Evolutionary conservation across 2,888 invertebrate species (phyloP), one percentile per base, ranked within the genome.

Genomic region (Cantharis flavilabris): DNA sequence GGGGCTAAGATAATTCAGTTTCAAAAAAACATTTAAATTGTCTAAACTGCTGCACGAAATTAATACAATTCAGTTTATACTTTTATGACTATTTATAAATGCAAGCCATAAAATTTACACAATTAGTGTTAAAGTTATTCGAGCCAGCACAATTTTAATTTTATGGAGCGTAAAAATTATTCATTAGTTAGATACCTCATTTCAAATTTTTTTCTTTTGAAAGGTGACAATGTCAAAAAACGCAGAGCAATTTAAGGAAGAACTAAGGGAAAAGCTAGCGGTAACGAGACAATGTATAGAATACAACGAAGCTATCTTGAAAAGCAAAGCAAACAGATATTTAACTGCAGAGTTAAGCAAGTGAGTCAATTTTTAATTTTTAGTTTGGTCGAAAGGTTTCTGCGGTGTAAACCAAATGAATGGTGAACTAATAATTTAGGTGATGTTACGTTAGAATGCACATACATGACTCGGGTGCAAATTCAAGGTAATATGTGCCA

Each of bases 321-420:
- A 62, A 69, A 71, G 69, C 20, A 71, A 71, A 67, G 62, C 65
- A n/a, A 71, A 71, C 62, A 75, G 69, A 49, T 9, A 67, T 23
- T 49, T 49, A 64, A 62, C 69, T 9, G 49, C 71, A 1, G 65
- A 62, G 23, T 33, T 75, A 33, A 71, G 65, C 62, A 28, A 49
- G 75, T 75, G 69, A 75, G 75, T 73, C 1, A 1, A 11, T 33
- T 33, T 62, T 62, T 13, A 13, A 30, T 28, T 64, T 28, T 16
- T 4, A 13, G 11, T 20, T 49, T 33, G n/a, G 33, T 13, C 20
- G 13, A 26, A 65, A 23, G 13, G 13, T 18, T 65, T 10, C 11
- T 67, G 49, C 4, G 5, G 2, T n/a, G 2, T 49, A n/a, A 49
- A 49, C n/a, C n/a, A 49, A 49, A 49, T n/a, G 49, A 49, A n/a